A percentile compares a stretch with the other conserved stretches of the same genome.
These are phyloP conservation scores for Prionace glauca DNA, from an alignment of 2,797 vertebrate species.

Conservation along the genomic window DNA sequence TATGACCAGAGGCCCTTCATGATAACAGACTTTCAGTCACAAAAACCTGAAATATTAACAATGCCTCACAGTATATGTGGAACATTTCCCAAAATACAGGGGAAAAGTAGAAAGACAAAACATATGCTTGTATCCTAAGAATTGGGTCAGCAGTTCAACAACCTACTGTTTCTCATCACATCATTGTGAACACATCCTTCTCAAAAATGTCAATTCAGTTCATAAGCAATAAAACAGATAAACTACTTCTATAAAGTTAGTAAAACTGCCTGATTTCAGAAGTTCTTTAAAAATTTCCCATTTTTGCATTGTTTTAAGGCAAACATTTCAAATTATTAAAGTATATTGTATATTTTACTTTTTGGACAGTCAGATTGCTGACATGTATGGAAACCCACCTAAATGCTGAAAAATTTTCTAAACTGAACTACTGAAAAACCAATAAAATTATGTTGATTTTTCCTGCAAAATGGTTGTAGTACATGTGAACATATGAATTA, in stretches of 20 bases:
- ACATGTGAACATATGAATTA: too few species aligned
- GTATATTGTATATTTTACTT: neutral
- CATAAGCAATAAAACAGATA: neutral
- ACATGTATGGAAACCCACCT: neutral
- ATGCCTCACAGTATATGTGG: constrained; percentile 59
- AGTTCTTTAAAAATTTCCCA: neutral
- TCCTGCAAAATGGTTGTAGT: neutral
- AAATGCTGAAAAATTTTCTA: neutral
- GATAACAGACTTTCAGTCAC: constrained; percentile 45
- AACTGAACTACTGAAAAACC: neutral
- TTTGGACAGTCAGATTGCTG: neutral
- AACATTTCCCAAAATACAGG: constrained; percentile 60
- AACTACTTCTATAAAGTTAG: neutral
- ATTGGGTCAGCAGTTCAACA: constrained; percentile 68
- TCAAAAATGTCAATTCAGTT: neutral
- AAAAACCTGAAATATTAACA: constrained; percentile 65
- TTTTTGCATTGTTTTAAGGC: too few species aligned
- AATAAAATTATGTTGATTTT: neutral
- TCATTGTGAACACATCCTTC: constrained; percentile 51
- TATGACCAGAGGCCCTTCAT: constrained; percentile 44
- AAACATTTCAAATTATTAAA: neutral
- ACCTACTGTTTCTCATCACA: constrained; percentile 63
- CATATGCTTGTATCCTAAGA: constrained; percentile 76
- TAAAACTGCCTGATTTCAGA: neutral
- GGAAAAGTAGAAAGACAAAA: constrained; percentile 64